Evolutionary conservation across 2,888 invertebrate species (phyloP).

Genomic region (Buathra laborator): DNA sequence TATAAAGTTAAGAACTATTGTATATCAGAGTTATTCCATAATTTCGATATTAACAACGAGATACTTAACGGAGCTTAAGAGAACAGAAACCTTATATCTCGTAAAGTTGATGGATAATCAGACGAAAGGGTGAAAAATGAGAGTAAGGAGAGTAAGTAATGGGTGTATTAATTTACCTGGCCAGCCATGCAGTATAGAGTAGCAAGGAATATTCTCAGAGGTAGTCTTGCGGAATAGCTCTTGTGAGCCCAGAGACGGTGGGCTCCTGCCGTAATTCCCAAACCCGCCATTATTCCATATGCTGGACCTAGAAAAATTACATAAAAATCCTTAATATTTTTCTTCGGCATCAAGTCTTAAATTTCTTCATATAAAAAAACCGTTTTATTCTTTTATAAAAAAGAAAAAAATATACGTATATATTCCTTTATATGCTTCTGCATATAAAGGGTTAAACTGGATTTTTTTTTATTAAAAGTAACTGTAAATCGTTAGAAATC

Average conservation of each 20-base stretch:
- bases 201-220: slow-evolving; percentile 92
- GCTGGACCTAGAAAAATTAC: slow-evolving; percentile 70
- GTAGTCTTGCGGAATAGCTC: slow-evolving; percentile 92
- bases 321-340: slow-evolving; percentile 26
- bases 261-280: slow-evolving; percentile 96
- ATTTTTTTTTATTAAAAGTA: too few species aligned
- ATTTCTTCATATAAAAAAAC: neutral
- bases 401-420: too few species aligned
- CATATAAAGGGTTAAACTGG: too few species aligned
- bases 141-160: neutral
- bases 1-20: too few species aligned
- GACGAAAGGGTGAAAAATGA: slow-evolving; percentile 4
- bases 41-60: too few species aligned
- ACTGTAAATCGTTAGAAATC: neutral
- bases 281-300: slow-evolving; percentile 76
- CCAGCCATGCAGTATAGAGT: slow-evolving; percentile 94
- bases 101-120: neutral
- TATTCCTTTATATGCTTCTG: too few species aligned
- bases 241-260: slow-evolving; percentile 98
- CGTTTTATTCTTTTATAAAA: too few species aligned
- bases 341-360: neutral
- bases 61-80: too few species aligned
- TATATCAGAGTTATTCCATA: too few species aligned
- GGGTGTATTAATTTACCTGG: slow-evolving; percentile 88
- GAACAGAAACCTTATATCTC: neutral